Base-by-base conservation (phyloP, 1,140 invertebrate species). In the Macrocentrus cingulum region DNA sequence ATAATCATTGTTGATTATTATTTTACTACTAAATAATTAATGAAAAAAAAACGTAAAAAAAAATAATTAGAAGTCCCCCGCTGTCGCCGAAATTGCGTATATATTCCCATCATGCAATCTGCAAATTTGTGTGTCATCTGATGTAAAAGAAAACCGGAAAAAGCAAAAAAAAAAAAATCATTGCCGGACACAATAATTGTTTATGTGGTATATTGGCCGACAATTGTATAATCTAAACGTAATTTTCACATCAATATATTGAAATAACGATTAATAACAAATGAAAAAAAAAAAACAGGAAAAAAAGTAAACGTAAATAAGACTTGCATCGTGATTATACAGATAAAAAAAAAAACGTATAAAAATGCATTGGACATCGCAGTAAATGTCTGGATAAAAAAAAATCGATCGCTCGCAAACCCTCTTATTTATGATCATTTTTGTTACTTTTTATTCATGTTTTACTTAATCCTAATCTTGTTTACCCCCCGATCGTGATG, bases 361-460 rank as follows among this genome's bases (percentile, higher is more conserved):
- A 61, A 59, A 45, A 13, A 60, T 51, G 45, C 54, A 57, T 59
- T 51, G 29, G 39, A 44, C 46, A 64, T 61, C 46, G 46, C 64
- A 55, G 59, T 59, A 62, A 65, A 46, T 62, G 52, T 42, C 52
- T 63, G 65, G 51, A 62, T 61, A 49, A 64, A 34, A 50, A 45
- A 57, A 37, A 22, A 67, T 72, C 69, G 65, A 76, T 75, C 66
- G 68, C 69, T 77, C 68, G 71, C 67, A 68, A 71, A 71, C 67
- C 64, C 65, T 76, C 67, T 69, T 72, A 73, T 76, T 74, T 72
- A 76, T 74, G 67, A 77, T 67, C 69, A 77, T 74, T 58, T 46
- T 74, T 77, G 74, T 78, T 79, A 73, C 74, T 69, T 72, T 70
- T 74, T 67, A 75, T 75, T 74, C 69, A 70, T 71, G 67, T 74